A percentile compares a stretch with the other conserved stretches of the same genome.
Evolutionary conservation across 2,113 vertebrate genomes (phyloP).

Genomic region (Sylvicapra grimmia): DNA sequence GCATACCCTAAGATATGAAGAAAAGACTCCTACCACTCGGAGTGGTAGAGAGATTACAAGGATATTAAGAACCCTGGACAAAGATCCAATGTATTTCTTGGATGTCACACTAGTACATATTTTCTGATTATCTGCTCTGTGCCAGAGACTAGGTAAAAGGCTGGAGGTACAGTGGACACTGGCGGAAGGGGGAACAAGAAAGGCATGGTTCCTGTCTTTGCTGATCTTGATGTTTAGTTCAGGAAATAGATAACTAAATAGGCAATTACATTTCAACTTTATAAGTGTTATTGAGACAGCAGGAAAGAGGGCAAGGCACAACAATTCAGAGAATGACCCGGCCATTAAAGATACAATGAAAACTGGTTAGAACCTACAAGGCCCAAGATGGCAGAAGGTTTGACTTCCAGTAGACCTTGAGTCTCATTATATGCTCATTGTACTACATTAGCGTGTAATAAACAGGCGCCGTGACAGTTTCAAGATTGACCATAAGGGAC

Average conservation of each 20-base stretch:
- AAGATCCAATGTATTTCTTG: neutral
- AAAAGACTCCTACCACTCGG: neutral
- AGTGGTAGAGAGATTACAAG: neutral
- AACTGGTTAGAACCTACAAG: neutral
- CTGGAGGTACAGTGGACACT: neutral
- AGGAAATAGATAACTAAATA: neutral
- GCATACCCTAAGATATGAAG: neutral
- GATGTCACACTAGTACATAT: neutral
- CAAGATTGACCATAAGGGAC: neutral
- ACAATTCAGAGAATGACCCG: neutral
- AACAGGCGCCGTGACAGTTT: accelerated
- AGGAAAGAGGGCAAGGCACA: neutral
- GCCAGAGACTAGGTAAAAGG: neutral
- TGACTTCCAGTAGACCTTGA: neutral
- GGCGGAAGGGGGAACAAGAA: too few relatives aligned
- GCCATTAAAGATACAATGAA: neutral
- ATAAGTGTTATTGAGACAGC: neutral
- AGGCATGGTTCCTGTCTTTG: neutral
- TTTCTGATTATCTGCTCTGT: neutral
- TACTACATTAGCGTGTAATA: neutral
- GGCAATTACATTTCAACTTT: neutral
- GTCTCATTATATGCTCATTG: neutral
- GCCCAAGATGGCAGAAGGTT: neutral
- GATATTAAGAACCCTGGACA: neutral
- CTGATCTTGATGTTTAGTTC: neutral